These are phyloP conservation scores for Tyto alba DNA, from an alignment of 2,113 vertebrate genomes.

Conservation along the genomic window DNA sequence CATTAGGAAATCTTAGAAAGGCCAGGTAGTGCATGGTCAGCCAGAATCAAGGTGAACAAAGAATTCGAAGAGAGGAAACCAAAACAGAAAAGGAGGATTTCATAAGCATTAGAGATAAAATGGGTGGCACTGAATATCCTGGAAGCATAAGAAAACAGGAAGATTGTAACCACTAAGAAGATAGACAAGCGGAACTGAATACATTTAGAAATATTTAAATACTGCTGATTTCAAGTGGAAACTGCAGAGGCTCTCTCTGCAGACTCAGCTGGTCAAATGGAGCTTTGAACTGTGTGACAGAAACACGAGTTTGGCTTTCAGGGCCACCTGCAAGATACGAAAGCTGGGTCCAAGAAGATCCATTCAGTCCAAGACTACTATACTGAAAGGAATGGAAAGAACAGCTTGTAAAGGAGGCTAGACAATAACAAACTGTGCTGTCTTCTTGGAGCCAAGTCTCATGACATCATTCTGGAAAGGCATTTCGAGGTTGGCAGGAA, in stretches of 20 bases:
- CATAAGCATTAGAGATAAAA: not conserved
- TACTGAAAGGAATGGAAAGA: not conserved
- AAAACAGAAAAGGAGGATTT: not conserved
- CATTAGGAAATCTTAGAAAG: not conserved
- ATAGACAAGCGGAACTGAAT: not conserved
- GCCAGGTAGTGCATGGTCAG: not conserved
- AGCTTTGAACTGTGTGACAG: not conserved
- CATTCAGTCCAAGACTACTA: not conserved
- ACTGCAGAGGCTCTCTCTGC: not conserved
- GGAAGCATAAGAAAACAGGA: not conserved
- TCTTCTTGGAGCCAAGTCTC: not conserved
- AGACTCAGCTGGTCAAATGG: not conserved
- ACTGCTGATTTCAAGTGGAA: not conserved
- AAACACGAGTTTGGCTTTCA: not conserved
- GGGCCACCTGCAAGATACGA: not conserved
- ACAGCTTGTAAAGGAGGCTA: not conserved
- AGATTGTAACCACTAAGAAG: not conserved
- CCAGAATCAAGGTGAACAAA: not conserved
- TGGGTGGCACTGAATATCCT: not conserved
- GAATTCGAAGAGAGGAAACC: not conserved
- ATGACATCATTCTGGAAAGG: constrained; percentile 16
- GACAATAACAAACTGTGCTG: not conserved
- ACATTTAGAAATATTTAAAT: not conserved
- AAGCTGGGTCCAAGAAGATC: not conserved
- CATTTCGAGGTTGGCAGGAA: not conserved